Evolutionary conservation across 2,888 invertebrate genomes (phyloP), one percentile per base, ranked within the genome.

Genomic region (Ischnura elegans): DNA sequence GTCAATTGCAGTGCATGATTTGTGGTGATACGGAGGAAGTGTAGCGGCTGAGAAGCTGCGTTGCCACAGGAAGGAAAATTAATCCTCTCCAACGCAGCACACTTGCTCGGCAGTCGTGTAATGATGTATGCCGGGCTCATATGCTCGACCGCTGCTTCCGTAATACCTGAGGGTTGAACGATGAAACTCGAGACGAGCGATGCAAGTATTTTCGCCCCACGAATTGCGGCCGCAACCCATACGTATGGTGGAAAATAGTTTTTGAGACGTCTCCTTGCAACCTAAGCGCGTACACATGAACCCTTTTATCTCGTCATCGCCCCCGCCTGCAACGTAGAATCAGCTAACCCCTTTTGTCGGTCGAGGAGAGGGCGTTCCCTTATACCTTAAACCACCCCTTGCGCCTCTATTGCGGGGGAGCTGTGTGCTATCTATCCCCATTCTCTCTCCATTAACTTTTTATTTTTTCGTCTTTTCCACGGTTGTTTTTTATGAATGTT

Each of bases 311-410:
- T 61, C 25, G 3, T 61, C 25, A 1, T 21, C 61, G 8, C 16
- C 25, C 21, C 61, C 61, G 61, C 16, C 25, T 6, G 25, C 61
- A n/a, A 61, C 61, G 61, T 8, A 25, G n/a, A n/a, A n/a, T n/a
- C 61, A 25, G 61, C 61, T n/a, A 61, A 61, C 8, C 61, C 61
- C 61, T 61, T n/a, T 61, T 61, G 61, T 61, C 61, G 61, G 61
- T 61, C 25, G 61, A n/a, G 1, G 51, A 19, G 51, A 51, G 51
- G n/a, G n/a, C 25, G 61, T 61, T 61, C 61, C 61, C n/a, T 61
- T 21, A 61, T n/a, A 61, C 61, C 61, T n/a, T 61, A 61, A 61
- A 61, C 61, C 61, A n/a, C 61, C n/a, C 61, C 61, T n/a, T n/a
- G n/a, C n/a, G n/a, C n/a, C n/a, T n/a, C n/a, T n/a, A n/a, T n/a